Evolutionary conservation across 64 coral and sea anemone species (phyloP), one percentile per base, ranked within the genome.

Genomic region (Cladopsammia gracilis): DNA sequence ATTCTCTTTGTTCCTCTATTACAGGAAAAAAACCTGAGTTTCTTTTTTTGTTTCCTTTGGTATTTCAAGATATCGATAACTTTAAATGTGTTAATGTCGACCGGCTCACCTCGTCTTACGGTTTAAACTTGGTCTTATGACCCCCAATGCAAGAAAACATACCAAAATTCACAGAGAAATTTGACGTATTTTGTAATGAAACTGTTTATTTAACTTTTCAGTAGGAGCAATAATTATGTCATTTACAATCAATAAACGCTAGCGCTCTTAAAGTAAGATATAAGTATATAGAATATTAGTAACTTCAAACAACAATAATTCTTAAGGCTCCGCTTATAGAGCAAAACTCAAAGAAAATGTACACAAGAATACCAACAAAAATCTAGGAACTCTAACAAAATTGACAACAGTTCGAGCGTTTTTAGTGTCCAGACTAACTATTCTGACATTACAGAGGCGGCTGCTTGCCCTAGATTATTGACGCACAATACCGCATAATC

Each of bases 141-240:
- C 26, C 12, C 16, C 8, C 34, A 34, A 34, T 34, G 34, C 34
- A 34, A 34, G 34, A 34, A 34, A 34, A 34, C 34, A 34, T 34
- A 34, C 34, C 34, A 34, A 34, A 13, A 19, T 20, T 20, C 15
- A 75, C 43, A 49, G 8, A 4, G 10, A 75, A 11, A 75, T 20
- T 25, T 19, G 25, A 16, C n/a, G 16, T 4, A 46, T 84, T 84
- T 84, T 67, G 61, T 84, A 67, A 84, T 84, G 80, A 84, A 84
- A 84, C 80, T 84, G 20, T 83, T 84, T 84, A 68, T 67, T 82
- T 83, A 44, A 23, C 60, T 64, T 82, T 84, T 19, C 19, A 50
- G 11, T 34, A 64, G 45, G 18, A 84, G 25, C 12, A 84, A 22
- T 84, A 24, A 61, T 84, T 49, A 46, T 47, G 25, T 84, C 44